A percentile compares a stretch with the other conserved stretches of the same genome.
phyloP scores from a whole-genome alignment of 2,888 invertebrate genomes.

The Eretmocerus hayati region DNA sequence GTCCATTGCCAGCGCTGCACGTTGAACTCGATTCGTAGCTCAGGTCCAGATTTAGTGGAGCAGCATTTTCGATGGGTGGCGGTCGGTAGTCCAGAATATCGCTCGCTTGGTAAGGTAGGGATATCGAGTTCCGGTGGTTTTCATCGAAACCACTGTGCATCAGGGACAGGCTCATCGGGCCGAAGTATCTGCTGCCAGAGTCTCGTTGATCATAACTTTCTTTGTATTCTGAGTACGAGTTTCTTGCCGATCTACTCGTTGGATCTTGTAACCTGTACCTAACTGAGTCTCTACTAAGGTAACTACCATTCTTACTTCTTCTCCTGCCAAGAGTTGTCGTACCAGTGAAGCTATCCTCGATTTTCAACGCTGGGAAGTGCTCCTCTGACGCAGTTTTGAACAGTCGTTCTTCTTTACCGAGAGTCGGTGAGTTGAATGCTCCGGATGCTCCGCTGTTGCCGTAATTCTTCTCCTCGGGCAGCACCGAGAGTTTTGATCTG shows the following conservation, averaged over 20 bases:
- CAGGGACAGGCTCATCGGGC: conserved; percentile 8
- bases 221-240: conserved; percentile 39
- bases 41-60: conserved; percentile 29
- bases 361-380: conserved; percentile 47
- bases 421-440: too few species aligned
- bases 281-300: conserved; percentile 12
- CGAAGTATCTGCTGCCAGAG: conserved; percentile 7
- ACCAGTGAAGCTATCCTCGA: conserved; percentile 38
- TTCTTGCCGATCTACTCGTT: conserved; percentile 27
- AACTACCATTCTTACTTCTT: conserved; percentile 30
- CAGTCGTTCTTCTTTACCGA: conserved; percentile 51
- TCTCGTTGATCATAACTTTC: conserved; percentile 14
- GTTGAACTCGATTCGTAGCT: conserved; percentile 10
- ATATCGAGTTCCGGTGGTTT: conserved; percentile 12
- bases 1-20: too few species aligned
- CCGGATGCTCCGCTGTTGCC: conserved; percentile 48
- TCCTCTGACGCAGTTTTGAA: conserved; percentile 58
- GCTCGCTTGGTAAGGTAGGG: conserved; percentile 16
- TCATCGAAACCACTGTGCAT: conserved; percentile 13
- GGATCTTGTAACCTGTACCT: conserved; percentile 11
- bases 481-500: conserved; percentile 66
- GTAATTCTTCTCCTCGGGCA: conserved; percentile 62
- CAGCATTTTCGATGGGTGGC: too few species aligned
- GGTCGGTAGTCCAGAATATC: conserved; percentile 7
- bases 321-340: conserved; percentile 42